These are phyloP conservation scores for Aspiorhynchus laticeps DNA, from an alignment of 2,113 vertebrate species.

Conservation along the genomic window DNA sequence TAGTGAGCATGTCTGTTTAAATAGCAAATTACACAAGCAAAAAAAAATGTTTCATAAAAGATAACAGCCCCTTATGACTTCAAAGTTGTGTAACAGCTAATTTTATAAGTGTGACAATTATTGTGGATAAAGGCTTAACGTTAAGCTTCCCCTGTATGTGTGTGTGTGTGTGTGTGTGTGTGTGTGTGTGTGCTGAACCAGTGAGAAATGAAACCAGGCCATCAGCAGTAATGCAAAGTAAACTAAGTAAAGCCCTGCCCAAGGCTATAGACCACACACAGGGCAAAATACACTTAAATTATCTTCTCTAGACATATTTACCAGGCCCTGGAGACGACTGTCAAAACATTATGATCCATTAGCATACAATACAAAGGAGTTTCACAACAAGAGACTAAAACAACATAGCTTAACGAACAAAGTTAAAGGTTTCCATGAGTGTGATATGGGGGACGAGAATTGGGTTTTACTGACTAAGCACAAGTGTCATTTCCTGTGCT, in stretches of 20 bases:
- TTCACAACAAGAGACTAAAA: slow-evolving; percentile 3
- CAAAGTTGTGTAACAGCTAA: slow-evolving; percentile 8
- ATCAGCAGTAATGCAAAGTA: not conserved
- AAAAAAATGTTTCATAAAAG: not conserved
- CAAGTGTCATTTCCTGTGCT: slow-evolving; percentile 53
- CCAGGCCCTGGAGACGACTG: not conserved
- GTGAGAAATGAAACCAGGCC: slow-evolving; percentile 23
- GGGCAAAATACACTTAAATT: not conserved
- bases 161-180: too few relatives aligned
- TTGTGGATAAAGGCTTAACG: not conserved
- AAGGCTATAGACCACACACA: not conserved
- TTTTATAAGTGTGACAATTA: slow-evolving; percentile 17
- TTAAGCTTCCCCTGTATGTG: not conserved
- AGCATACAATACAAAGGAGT: not conserved
- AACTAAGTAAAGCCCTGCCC: not conserved
- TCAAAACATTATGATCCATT: not conserved
- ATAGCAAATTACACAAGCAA: not conserved
- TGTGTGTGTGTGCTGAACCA: not conserved
- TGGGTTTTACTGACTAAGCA: slow-evolving; percentile 50
- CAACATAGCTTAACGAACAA: not conserved
- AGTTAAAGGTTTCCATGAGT: not conserved
- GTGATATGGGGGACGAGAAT: not conserved
- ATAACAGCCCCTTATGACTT: not conserved
- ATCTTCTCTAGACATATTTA: not conserved
- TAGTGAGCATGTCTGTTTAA: not conserved